Evolutionary conservation across 2,888 invertebrate genomes (phyloP).

Genomic region (Microdon myrmicae): DNA sequence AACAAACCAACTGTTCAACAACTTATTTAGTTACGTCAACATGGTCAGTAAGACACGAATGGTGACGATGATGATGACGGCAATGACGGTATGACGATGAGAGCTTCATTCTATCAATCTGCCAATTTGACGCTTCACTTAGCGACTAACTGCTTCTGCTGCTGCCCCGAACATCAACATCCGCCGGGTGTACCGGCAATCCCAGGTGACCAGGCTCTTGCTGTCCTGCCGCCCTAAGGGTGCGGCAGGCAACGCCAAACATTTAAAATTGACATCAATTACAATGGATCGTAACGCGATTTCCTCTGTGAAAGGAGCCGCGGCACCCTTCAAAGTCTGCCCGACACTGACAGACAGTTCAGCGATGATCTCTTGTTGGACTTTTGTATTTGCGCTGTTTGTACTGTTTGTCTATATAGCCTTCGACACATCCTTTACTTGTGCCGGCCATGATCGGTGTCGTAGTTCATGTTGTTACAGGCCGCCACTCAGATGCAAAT

Average conservation of each 20-base stretch:
- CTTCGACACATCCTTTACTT: conserved; percentile 10
- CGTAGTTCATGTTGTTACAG: conserved; percentile 49
- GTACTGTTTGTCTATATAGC: too few species aligned
- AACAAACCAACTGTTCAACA: conserved; percentile 24
- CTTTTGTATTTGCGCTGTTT: too few species aligned
- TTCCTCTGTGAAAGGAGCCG: conserved; percentile 35
- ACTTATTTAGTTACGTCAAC: conserved; percentile 43
- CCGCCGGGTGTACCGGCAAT: not conserved
- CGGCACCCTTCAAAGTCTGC: conserved; percentile 47
- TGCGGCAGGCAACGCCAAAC: conserved; percentile 29
- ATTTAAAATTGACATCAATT: conserved; percentile 52
- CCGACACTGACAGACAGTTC: conserved; percentile 13
- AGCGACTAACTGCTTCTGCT: conserved; percentile 45
- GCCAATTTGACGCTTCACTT: conserved; percentile 50
- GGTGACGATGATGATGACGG: conserved; percentile 1
- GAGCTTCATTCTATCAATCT: conserved; percentile 47
- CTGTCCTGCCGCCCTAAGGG: conserved; percentile 11
- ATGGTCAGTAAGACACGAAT: conserved; percentile 1
- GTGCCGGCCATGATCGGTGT: conserved; percentile 10
- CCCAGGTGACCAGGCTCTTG: not conserved
- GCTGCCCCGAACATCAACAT: conserved; percentile 20
- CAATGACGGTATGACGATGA: conserved; percentile 49
- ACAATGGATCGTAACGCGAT: conserved; percentile 47
- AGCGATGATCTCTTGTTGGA: too few species aligned
- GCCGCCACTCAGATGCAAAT: conserved; percentile 46